Evolutionary conservation across 2,888 invertebrate species (phyloP).

Genomic region (Amorpha juglandis): DNA sequence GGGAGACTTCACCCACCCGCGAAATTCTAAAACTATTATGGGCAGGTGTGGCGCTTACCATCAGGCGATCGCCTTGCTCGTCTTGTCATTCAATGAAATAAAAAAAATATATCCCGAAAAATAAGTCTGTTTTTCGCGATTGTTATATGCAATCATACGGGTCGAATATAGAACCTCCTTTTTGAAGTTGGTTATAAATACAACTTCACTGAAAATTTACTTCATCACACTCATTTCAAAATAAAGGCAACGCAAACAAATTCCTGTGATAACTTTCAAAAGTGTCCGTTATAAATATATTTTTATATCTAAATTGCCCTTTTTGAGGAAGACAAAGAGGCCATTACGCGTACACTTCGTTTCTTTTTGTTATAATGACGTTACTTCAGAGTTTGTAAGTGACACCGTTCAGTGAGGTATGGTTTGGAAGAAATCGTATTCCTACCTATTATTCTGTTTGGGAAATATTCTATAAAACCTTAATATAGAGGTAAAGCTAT

Average conservation of each 20-base stretch:
- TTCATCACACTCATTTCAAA: background rate
- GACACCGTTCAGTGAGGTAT: conserved; percentile 31
- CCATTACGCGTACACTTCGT: conserved; percentile 44
- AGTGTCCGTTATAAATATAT: conserved; percentile 33
- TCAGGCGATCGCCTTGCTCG: too few species aligned
- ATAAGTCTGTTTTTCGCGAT: too few species aligned
- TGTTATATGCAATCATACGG: too few species aligned
- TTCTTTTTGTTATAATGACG: conserved; percentile 47
- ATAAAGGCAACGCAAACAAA: conserved; percentile 16
- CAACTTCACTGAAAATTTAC: background rate
- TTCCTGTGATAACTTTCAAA: conserved; percentile 27
- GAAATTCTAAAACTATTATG: too few species aligned
- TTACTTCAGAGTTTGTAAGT: conserved; percentile 43
- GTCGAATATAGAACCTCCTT: too few species aligned
- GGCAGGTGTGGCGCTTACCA: too few species aligned
- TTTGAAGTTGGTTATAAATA: too few species aligned
- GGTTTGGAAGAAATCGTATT: background rate
- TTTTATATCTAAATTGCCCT: conserved; percentile 46
- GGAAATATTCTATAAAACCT: too few species aligned
- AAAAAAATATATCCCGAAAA: too few species aligned
- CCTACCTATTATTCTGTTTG: background rate
- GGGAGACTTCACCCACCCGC: too few species aligned
- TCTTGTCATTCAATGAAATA: too few species aligned
- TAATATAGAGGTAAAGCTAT: too few species aligned
- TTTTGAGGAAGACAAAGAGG: conserved; percentile 45